A percentile compares a stretch with the other conserved stretches of the same genome.
phyloP scores from a whole-genome alignment of 1,140 invertebrate genomes.

The Magallana gigas region DNA sequence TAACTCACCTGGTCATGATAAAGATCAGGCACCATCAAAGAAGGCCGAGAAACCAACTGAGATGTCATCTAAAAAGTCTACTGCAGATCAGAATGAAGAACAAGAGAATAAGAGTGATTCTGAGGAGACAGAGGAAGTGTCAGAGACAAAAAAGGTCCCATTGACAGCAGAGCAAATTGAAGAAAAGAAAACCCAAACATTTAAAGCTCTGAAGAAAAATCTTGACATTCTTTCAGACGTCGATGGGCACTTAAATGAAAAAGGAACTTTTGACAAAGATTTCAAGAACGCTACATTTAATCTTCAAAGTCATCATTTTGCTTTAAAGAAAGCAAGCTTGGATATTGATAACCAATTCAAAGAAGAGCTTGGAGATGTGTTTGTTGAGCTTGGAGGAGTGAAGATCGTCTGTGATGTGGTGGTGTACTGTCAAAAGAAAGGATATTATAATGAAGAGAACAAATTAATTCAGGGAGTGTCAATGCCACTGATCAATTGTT shows the following conservation, averaged over 20 bases:
- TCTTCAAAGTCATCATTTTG: slow-evolving; percentile 12
- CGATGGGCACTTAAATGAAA: slow-evolving; percentile 7
- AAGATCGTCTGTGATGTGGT: slow-evolving; percentile 12
- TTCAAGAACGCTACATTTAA: slow-evolving; percentile 21
- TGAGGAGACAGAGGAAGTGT: background rate
- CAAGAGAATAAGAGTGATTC: background rate
- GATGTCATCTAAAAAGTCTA: background rate
- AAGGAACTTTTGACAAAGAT: background rate
- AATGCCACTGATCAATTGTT: slow-evolving; percentile 24
- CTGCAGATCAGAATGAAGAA: background rate
- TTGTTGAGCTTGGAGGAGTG: slow-evolving; percentile 21
- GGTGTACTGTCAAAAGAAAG: slow-evolving; percentile 22
- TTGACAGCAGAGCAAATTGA: background rate
- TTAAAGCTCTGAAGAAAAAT: background rate
- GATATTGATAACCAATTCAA: background rate
- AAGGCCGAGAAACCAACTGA: background rate
- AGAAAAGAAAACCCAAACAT: background rate
- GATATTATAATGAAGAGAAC: slow-evolving; percentile 16
- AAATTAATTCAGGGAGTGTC: slow-evolving; percentile 21
- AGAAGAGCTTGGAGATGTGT: background rate
- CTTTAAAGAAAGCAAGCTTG: background rate
- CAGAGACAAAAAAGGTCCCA: background rate
- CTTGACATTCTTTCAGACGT: slow-evolving; percentile 21
- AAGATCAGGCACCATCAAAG: background rate
- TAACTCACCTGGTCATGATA: background rate